Conservation (phyloP, 2,888 invertebrate species). For the Calameuta filiformis region DNA sequence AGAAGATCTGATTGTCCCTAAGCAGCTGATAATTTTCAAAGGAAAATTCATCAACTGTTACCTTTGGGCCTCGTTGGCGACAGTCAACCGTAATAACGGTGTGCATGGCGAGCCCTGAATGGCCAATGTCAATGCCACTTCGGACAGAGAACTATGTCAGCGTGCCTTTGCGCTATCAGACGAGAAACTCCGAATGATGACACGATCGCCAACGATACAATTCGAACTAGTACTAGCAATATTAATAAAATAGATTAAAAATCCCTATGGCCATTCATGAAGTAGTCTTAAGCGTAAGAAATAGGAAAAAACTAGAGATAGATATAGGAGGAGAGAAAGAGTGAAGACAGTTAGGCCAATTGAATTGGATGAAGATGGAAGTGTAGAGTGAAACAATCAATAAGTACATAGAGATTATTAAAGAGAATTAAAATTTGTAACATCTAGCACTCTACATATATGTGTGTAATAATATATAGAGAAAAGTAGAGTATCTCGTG, state of each 20-base stretch:
- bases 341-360: constrained; percentile 11
- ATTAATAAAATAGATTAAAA: constrained; percentile 36
- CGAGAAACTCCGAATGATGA: neutral
- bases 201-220: neutral
- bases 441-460: constrained; percentile 30
- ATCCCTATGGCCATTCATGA: constrained; percentile 52
- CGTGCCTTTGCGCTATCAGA: too few relatives aligned
- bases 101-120: too few relatives aligned
- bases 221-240: neutral
- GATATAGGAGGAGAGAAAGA: constrained; percentile 13
- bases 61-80: too few relatives aligned
- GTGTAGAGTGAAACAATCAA: constrained; percentile 26
- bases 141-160: too few relatives aligned
- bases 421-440: constrained; percentile 14
- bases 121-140: too few relatives aligned
- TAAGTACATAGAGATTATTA: constrained; percentile 11
- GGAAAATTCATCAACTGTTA: too few relatives aligned
- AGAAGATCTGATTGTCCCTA: neutral
- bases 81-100: too few relatives aligned
- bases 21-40: too few relatives aligned
- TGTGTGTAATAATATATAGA: constrained; percentile 17
- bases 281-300: constrained; percentile 44
- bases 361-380: constrained; percentile 19
- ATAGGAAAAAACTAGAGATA: constrained; percentile 17
- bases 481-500: constrained; percentile 6